Percentiles rank a stretch among this genome's conserved stretches.
phyloP scores from a whole-genome alignment of 2,888 invertebrate genomes.

The Dermolepida albohirtum region DNA sequence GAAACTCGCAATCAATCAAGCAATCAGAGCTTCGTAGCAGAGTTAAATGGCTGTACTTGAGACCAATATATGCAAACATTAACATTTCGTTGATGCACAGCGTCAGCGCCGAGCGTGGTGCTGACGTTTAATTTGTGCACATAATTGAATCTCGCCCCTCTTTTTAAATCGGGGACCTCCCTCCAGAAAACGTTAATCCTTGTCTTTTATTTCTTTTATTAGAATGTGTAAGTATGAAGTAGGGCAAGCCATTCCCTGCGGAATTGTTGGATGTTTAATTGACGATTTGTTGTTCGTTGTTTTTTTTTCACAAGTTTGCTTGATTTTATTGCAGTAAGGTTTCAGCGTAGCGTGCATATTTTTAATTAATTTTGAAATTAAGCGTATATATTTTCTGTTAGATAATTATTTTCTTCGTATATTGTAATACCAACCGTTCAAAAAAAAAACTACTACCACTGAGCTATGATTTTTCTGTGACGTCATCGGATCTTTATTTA shows the following conservation, averaged over 20 bases:
- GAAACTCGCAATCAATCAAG: conserved; percentile 45
- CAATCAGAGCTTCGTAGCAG: conserved; percentile 44
- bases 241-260: conserved; percentile 42
- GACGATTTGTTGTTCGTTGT: too few relatives aligned
- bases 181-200: conserved; percentile 59
- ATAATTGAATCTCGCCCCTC: conserved; percentile 61
- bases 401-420: too few relatives aligned
- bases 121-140: conserved; percentile 63
- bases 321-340: too few relatives aligned
- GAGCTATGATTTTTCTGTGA: too few relatives aligned
- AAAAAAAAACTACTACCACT: too few relatives aligned
- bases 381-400: too few relatives aligned
- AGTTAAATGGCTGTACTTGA: conserved; percentile 47
- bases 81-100: conserved; percentile 52
- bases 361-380: too few relatives aligned
- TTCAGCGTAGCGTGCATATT: too few relatives aligned
- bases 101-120: conserved; percentile 59
- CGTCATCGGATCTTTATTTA: too few relatives aligned
- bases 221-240: conserved; percentile 61
- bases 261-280: too few relatives aligned
- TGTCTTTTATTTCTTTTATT: conserved; percentile 63
- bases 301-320: too few relatives aligned
- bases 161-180: conserved; percentile 60
- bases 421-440: too few relatives aligned
- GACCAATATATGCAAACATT: conserved; percentile 49